These are phyloP conservation scores for Paramormyrops kingsleyae DNA, from an alignment of 2,113 vertebrate species.

Conservation along the genomic window DNA sequence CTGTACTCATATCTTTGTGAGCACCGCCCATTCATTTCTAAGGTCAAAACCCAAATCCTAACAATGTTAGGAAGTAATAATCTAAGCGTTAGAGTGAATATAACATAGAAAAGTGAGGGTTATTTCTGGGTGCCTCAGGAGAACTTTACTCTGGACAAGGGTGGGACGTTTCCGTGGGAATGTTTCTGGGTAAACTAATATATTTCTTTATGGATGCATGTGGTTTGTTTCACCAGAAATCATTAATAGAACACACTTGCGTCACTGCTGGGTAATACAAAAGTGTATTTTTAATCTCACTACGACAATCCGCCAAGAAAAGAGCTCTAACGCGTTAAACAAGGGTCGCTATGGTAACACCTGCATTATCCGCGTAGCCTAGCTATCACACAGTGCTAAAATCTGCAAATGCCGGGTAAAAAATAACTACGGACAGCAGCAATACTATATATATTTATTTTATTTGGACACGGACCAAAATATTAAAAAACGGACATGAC, in stretches of 20 bases:
- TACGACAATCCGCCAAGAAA: not conserved
- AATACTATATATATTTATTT: not conserved
- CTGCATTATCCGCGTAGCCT: not conserved
- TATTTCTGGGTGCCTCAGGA: not conserved
- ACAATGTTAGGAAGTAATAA: not conserved
- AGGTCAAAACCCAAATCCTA: too few species aligned
- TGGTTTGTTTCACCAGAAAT: not conserved
- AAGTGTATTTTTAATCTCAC: not conserved
- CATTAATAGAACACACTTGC: not conserved
- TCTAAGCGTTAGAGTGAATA: not conserved
- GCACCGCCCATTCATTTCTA: too few species aligned
- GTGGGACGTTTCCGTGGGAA: not conserved
- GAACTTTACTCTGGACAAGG: not conserved
- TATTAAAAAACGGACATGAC: not conserved
- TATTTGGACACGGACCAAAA: not conserved
- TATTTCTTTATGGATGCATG: not conserved
- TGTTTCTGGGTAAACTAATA: not conserved
- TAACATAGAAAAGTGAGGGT: not conserved
- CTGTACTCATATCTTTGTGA: too few species aligned
- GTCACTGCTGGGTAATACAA: not conserved
- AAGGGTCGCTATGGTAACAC: not conserved
- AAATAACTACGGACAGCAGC: not conserved
- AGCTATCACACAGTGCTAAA: not conserved
- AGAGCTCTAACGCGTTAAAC: not conserved
- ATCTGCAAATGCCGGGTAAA: not conserved